These are phyloP conservation scores for Benitochromis conjunctus DNA, from an alignment of 2,113 vertebrate species.

Conservation along the genomic window DNA sequence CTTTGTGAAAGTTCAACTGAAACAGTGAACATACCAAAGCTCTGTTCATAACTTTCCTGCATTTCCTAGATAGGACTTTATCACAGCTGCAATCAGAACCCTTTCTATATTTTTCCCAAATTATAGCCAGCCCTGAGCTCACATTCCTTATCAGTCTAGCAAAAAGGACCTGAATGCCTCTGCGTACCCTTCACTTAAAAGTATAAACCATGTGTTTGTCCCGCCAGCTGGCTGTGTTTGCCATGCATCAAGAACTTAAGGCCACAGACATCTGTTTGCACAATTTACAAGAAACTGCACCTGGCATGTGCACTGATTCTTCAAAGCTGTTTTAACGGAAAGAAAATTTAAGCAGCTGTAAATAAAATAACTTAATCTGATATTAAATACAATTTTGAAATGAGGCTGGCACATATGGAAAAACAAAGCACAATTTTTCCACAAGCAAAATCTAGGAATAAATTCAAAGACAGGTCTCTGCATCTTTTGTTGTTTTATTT, in stretches of 20 bases:
- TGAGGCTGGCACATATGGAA: not conserved
- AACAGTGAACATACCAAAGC: not conserved
- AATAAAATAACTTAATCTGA: not conserved
- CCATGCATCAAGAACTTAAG: not conserved
- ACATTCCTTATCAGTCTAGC: not conserved
- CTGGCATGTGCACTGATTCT: not conserved
- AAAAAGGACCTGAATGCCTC: not conserved
- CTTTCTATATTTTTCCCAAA: not conserved
- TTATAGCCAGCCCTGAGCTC: not conserved
- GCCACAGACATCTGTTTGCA: not conserved
- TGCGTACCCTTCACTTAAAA: not conserved
- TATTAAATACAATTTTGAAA: not conserved
- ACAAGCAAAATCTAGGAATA: not conserved
- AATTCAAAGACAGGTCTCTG: not conserved
- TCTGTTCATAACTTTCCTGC: not conserved
- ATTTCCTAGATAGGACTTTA: not conserved
- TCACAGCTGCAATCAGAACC: not conserved
- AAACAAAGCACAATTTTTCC: not conserved
- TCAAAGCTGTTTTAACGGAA: not conserved
- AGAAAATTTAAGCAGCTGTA: not conserved
- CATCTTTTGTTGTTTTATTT: not conserved
- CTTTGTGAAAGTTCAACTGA: not conserved
- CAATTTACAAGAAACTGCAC: not conserved
- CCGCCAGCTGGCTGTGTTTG: not conserved
- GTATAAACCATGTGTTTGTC: not conserved